A percentile compares a stretch with the other conserved stretches of the same genome.
Conservation (phyloP, 1,140 invertebrate species). For the Drosophila saltans region DNA sequence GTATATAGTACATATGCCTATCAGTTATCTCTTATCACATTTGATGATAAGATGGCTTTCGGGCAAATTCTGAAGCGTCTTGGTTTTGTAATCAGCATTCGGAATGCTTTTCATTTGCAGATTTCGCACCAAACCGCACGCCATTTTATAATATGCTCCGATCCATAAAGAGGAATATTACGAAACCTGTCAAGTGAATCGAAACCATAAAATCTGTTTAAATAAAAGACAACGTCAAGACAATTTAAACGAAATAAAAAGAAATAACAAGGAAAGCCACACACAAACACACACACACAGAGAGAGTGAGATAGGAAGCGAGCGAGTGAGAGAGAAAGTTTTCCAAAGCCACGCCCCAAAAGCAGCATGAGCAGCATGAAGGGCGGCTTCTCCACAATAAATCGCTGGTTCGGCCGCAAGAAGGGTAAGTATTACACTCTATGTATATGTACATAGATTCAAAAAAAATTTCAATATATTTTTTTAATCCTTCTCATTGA, state of each 20-base stretch:
- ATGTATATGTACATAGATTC: too few relatives aligned
- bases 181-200: constrained; percentile 2
- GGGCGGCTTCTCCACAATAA: constrained; percentile 82
- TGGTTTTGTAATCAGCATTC: constrained; percentile 23
- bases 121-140: constrained; percentile 16
- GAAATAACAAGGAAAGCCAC: constrained; percentile 1
- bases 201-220: neutral
- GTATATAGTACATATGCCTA: neutral
- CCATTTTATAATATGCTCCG: constrained; percentile 16
- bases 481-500: neutral
- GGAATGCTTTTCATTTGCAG: constrained; percentile 20
- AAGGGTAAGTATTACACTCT: constrained; percentile 63
- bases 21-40: constrained; percentile 15
- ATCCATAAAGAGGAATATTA: constrained; percentile 11
- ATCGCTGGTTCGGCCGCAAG: constrained; percentile 82
- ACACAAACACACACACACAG: constrained; percentile 1
- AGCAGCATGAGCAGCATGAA: constrained; percentile 77
- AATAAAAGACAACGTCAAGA: neutral
- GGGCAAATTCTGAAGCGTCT: constrained; percentile 19
- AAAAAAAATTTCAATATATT: neutral
- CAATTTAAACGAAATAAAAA: constrained; percentile 12
- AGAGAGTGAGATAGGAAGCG: constrained; percentile 18
- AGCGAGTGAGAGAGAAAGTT: neutral
- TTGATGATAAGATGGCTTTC: constrained; percentile 6
- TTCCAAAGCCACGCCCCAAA: constrained; percentile 48